Evolutionary conservation across 1,140 invertebrate genomes (phyloP).

Genomic region (Brachionus plicatilis): DNA sequence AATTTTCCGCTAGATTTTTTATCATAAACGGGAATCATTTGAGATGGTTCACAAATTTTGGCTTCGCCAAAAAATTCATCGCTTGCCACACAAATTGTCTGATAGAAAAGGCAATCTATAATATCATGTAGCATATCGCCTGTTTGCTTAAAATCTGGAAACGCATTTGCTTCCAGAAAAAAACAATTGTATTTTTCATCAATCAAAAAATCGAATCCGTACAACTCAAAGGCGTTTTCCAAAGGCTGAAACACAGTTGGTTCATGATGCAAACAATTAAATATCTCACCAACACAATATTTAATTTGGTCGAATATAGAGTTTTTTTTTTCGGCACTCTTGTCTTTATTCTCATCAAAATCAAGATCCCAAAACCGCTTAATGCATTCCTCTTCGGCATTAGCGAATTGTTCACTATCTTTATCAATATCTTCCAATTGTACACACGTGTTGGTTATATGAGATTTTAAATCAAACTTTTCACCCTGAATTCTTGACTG

Average conservation of each 20-base stretch:
- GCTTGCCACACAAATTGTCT: background rate
- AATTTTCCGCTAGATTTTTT: background rate
- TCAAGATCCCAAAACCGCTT: constrained; percentile 10
- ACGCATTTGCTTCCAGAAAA: constrained; percentile 30
- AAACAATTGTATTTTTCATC: constrained; percentile 14
- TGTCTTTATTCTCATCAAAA: background rate
- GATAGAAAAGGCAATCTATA: constrained; percentile 15
- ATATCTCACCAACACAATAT: constrained; percentile 15
- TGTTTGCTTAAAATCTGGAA: constrained; percentile 35
- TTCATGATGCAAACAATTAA: constrained; percentile 28
- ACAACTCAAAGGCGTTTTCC: constrained; percentile 29
- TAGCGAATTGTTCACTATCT: background rate
- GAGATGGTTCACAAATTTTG: background rate
- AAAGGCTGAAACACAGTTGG: constrained; percentile 25
- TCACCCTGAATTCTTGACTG: background rate
- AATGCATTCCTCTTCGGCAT: background rate
- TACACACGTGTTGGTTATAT: constrained; percentile 25
- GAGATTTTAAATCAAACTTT: background rate
- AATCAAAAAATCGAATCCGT: constrained; percentile 32
- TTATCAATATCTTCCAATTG: constrained; percentile 21
- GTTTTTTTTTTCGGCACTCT: background rate
- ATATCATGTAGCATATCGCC: background rate
- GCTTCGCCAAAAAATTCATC: background rate
- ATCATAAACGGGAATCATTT: constrained; percentile 9
- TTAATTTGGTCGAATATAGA: background rate